Evolutionary conservation across 2,797 vertebrate species (phyloP).

Genomic region (Lepus townsendii): DNA sequence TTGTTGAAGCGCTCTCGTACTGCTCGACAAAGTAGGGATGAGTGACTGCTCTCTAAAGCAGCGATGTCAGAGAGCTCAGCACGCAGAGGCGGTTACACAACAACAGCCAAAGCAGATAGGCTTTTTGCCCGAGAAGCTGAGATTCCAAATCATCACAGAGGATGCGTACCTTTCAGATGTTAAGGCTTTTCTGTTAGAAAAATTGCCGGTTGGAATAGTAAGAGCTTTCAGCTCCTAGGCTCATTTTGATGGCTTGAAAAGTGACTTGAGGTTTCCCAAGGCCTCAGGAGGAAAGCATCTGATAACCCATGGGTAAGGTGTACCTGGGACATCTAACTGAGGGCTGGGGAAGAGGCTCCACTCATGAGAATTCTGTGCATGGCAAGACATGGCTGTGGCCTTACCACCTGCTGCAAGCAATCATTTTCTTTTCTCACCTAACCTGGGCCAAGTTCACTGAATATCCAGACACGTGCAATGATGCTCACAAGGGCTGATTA

Average conservation of each 20-base stretch:
- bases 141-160: background rate
- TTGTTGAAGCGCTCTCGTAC: too few species aligned
- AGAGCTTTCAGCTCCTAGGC: background rate
- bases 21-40: background rate
- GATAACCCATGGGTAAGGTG: background rate
- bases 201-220: background rate
- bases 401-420: background rate
- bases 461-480: background rate
- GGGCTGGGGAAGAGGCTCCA: background rate
- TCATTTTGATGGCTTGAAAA: background rate
- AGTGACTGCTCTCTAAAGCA: background rate
- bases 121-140: background rate
- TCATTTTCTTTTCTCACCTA: background rate
- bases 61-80: background rate
- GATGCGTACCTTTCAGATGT: background rate
- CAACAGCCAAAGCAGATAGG: background rate
- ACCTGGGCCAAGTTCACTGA: background rate
- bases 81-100: background rate
- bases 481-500: background rate
- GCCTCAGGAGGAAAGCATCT: background rate
- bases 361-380: background rate
- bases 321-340: background rate
- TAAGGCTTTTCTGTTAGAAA: slow-evolving; percentile 37
- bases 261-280: slow-evolving; percentile 5
- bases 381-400: background rate